Conservation (phyloP, 1,140 invertebrate species). For the Euura lappo region DNA sequence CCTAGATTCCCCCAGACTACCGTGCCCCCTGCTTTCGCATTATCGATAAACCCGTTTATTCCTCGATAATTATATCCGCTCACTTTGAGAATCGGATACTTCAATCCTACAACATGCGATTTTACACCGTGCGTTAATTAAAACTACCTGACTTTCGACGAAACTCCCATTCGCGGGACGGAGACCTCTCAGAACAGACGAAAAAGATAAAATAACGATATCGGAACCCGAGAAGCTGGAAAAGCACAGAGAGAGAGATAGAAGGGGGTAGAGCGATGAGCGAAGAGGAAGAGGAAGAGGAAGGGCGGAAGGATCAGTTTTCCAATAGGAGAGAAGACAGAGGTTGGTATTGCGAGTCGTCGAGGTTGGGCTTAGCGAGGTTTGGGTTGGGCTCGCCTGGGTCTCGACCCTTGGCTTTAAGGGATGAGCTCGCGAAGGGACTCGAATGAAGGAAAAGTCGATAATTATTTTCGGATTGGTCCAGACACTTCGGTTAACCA, state of each 20-base stretch:
- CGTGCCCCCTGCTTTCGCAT: no score
- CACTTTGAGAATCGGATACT: no score
- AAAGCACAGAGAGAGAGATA: neutral
- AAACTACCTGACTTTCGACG: constrained; percentile 1
- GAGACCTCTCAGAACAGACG: neutral
- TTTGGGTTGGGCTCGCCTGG: neutral
- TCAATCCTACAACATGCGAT: no score
- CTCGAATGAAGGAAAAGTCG: constrained; percentile 5
- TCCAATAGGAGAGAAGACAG: constrained; percentile 5
- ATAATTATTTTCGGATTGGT: constrained; percentile 7
- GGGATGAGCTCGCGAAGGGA: neutral
- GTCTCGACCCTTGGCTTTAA: constrained; percentile 3
- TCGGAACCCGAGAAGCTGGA: neutral
- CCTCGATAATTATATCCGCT: no score
- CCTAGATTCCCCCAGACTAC: no score
- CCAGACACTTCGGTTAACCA: constrained; percentile 6
- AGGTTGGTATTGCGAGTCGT: neutral
- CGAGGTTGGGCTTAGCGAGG: neutral
- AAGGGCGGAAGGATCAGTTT: constrained; percentile 1
- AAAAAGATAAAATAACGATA: neutral
- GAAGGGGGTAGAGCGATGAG: neutral
- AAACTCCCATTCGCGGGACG: neutral
- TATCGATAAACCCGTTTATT: no score
- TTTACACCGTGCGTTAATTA: neutral
- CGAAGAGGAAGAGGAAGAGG: neutral